Percentiles rank a stretch among this genome's conserved stretches.
phyloP scores from a whole-genome alignment of 2,113 vertebrate species.

The Dolichallabes microphthalmus region DNA sequence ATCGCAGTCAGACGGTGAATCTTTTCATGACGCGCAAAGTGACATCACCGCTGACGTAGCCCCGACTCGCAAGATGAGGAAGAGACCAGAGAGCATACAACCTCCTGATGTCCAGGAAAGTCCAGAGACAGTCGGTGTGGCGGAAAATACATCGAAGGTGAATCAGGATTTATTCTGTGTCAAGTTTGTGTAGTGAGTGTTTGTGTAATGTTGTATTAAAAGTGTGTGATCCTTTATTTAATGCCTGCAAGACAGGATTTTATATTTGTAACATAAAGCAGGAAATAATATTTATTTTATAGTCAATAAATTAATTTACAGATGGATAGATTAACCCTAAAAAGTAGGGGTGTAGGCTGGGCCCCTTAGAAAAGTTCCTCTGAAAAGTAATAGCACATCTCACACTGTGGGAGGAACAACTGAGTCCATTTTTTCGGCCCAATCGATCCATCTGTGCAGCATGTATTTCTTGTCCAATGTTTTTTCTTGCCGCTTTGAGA shows the following conservation, averaged over 20 bases:
- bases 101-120: conserved; percentile 46
- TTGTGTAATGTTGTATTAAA: not conserved
- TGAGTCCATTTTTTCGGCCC: too few species aligned
- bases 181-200: not conserved
- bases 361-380: too few species aligned
- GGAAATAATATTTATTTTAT: not conserved
- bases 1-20: not conserved
- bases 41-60: conserved; percentile 66
- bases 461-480: too few species aligned
- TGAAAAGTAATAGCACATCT: too few species aligned
- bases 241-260: not conserved
- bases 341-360: not conserved
- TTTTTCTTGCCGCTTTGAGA: too few species aligned
- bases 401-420: too few species aligned
- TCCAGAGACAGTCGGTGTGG: conserved; percentile 25
- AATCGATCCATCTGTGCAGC: too few species aligned
- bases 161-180: not conserved
- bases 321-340: not conserved
- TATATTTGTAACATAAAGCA: not conserved
- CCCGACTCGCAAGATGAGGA: conserved; percentile 76
- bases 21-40: conserved; percentile 13
- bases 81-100: conserved; percentile 78
- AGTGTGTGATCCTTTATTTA: not conserved
- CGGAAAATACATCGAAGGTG: conserved; percentile 56
- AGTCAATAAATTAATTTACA: not conserved